A percentile compares a stretch with the other conserved stretches of the same genome.
Conservation (phyloP, 2,797 vertebrate species). For the Ambastaia sidthimunki region DNA sequence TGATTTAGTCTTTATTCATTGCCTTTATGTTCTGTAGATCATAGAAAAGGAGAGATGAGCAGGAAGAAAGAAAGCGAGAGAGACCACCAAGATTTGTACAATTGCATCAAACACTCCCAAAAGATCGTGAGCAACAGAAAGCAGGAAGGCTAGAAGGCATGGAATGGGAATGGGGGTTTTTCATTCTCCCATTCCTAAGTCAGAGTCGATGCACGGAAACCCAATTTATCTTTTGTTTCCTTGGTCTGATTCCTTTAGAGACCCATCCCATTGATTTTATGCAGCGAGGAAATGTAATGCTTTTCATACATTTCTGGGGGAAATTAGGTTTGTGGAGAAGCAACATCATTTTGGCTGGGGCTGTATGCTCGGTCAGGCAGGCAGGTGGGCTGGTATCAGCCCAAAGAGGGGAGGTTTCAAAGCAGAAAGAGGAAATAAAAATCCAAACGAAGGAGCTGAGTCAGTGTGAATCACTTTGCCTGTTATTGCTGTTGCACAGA, state of each 20-base stretch:
- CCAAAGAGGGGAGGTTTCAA: conserved; percentile 46
- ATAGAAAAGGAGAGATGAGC: conserved; percentile 7
- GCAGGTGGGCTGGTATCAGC: not conserved
- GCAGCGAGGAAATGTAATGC: conserved; percentile 94
- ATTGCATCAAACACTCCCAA: conserved; percentile 49
- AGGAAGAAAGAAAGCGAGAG: not conserved
- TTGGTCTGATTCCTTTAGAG: conserved; percentile 91
- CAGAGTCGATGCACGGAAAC: conserved; percentile 85
- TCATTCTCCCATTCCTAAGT: conserved; percentile 59
- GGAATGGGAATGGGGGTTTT: conserved; percentile 41
- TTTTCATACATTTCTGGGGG: conserved; percentile 78
- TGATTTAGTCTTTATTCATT: conserved; percentile 77
- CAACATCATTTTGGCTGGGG: conserved; percentile 75
- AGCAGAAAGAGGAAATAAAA: conserved; percentile 71
- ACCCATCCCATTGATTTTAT: conserved; percentile 88
- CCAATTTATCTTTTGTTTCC: conserved; percentile 95
- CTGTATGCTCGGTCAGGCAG: conserved; percentile 44
- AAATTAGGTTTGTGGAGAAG: conserved; percentile 59
- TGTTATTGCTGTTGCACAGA: conserved; percentile 76
- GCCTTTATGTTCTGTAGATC: conserved; percentile 69
- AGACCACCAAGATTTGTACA: conserved; percentile 52
- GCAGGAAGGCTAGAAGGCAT: conserved; percentile 46
- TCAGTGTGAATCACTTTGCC: conserved; percentile 72
- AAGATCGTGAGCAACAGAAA: conserved; percentile 53
- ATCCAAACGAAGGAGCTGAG: conserved; percentile 84